Evolutionary conservation across 2,888 invertebrate genomes (phyloP).

Genomic region (Rhabditoides inermis): DNA sequence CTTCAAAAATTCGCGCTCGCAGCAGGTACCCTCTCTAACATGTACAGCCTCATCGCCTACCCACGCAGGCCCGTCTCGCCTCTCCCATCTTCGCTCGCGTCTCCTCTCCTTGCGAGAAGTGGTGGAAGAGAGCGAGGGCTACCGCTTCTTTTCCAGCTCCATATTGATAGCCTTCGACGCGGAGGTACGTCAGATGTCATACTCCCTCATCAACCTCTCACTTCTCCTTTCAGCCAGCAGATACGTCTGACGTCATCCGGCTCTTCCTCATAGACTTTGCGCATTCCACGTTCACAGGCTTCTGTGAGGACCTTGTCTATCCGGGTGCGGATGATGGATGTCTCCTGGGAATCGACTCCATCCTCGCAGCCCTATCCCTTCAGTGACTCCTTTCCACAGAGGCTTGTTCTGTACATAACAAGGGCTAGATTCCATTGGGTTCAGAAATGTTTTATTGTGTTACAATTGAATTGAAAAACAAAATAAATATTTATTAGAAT

Average conservation of each 20-base stretch:
- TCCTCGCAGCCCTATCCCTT: slow-evolving; percentile 15
- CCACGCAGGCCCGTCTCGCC: too few relatives aligned
- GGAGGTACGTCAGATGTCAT: slow-evolving; percentile 8
- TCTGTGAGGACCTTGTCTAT: slow-evolving; percentile 35
- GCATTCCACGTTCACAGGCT: slow-evolving; percentile 58
- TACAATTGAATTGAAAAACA: too few relatives aligned
- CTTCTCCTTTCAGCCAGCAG: background rate
- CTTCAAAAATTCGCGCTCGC: too few relatives aligned
- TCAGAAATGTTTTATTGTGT: too few relatives aligned
- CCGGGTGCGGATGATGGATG: slow-evolving; percentile 44
- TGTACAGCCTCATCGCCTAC: too few relatives aligned
- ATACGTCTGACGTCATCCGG: slow-evolving; percentile 56
- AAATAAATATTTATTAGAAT: too few relatives aligned
- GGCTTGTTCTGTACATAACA: too few relatives aligned
- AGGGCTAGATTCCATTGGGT: too few relatives aligned
- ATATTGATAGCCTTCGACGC: slow-evolving; percentile 48
- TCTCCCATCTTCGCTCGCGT: too few relatives aligned
- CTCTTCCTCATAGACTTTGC: slow-evolving; percentile 94
- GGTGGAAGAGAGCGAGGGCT: slow-evolving; percentile 19
- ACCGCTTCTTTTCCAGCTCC: slow-evolving; percentile 42
- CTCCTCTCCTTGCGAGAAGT: background rate
- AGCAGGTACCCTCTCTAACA: too few relatives aligned
- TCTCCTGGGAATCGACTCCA: slow-evolving; percentile 39
- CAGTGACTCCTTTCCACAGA: too few relatives aligned
- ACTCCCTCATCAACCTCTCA: background rate